Evolutionary conservation across 2,888 invertebrate species (phyloP).

Genomic region (Zygaena filipendulae): DNA sequence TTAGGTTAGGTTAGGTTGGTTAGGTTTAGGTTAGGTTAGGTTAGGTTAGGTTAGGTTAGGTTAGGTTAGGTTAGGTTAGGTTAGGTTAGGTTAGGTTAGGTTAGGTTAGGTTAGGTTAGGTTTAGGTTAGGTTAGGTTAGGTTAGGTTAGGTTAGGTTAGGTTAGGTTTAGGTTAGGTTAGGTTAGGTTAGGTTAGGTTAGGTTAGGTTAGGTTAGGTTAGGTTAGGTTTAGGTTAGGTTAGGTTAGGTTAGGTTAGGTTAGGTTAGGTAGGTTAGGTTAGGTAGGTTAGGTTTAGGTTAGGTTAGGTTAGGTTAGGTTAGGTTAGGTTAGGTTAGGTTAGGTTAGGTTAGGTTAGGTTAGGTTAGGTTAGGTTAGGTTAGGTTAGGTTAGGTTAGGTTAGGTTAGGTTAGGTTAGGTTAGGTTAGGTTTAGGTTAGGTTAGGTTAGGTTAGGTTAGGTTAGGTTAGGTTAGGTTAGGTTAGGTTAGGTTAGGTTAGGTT

Average conservation of each 20-base stretch:
- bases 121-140: slow-evolving; percentile 13
- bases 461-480: slow-evolving; percentile 18
- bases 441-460: slow-evolving; percentile 14
- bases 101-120: slow-evolving; percentile 1
- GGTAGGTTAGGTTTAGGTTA: slow-evolving; percentile 7
- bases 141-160: slow-evolving; percentile 13
- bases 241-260: slow-evolving; percentile 11
- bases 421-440: slow-evolving; percentile 21
- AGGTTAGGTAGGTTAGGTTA: slow-evolving; percentile 9
- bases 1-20: slow-evolving; percentile 4
- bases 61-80: slow-evolving; percentile 1
- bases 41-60: slow-evolving; percentile 3
- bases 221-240: slow-evolving; percentile 10
- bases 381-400: slow-evolving; percentile 22
- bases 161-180: slow-evolving; percentile 13
- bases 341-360: slow-evolving; percentile 18
- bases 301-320: slow-evolving; percentile 5
- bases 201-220: slow-evolving; percentile 13
- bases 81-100: slow-evolving; percentile 2
- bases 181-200: slow-evolving; percentile 12
- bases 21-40: slow-evolving; percentile 2
- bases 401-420: slow-evolving; percentile 22
- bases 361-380: slow-evolving; percentile 23
- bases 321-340: slow-evolving; percentile 3
- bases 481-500: slow-evolving; percentile 19